Evolutionary conservation across 2,888 invertebrate species (phyloP).

Genomic region (Anthoptus insignis): DNA sequence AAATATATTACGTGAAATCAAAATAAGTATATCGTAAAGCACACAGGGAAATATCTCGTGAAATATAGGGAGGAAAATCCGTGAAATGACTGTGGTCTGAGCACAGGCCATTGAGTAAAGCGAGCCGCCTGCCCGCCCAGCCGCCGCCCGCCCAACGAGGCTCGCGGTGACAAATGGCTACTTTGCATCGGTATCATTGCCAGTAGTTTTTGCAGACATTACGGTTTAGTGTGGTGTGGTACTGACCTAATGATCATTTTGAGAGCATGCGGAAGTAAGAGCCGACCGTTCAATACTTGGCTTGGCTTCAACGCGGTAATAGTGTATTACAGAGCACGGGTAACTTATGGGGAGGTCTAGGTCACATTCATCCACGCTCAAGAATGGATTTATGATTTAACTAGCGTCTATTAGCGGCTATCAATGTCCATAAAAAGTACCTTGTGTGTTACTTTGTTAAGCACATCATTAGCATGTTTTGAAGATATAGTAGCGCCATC

Average conservation of each 20-base stretch:
- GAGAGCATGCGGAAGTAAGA: not conserved
- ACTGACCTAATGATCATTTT: not conserved
- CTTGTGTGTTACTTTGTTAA: too few relatives aligned
- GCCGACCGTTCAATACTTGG: not conserved
- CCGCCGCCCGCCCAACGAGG: not conserved
- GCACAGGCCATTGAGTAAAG: conserved; percentile 28
- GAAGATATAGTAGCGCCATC: too few relatives aligned
- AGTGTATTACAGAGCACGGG: not conserved
- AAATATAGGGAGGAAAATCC: conserved; percentile 33
- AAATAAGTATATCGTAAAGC: conserved; percentile 17
- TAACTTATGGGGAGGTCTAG: too few relatives aligned
- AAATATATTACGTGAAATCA: not conserved
- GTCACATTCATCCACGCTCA: too few relatives aligned
- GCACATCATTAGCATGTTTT: too few relatives aligned
- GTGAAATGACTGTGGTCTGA: conserved; percentile 25
- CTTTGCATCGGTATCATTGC: conserved; percentile 21
- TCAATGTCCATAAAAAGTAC: too few relatives aligned
- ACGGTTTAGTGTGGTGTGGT: conserved; percentile 15
- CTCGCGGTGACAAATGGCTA: conserved; percentile 19
- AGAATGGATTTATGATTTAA: too few relatives aligned
- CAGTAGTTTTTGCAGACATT: conserved; percentile 21
- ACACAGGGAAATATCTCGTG: not conserved
- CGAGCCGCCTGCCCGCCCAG: conserved; percentile 3
- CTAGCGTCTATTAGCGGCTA: too few relatives aligned
- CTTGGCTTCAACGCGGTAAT: too few relatives aligned